phyloP scores from a whole-genome alignment of 2,113 vertebrate genomes.

The Baryphthengus martii region DNA sequence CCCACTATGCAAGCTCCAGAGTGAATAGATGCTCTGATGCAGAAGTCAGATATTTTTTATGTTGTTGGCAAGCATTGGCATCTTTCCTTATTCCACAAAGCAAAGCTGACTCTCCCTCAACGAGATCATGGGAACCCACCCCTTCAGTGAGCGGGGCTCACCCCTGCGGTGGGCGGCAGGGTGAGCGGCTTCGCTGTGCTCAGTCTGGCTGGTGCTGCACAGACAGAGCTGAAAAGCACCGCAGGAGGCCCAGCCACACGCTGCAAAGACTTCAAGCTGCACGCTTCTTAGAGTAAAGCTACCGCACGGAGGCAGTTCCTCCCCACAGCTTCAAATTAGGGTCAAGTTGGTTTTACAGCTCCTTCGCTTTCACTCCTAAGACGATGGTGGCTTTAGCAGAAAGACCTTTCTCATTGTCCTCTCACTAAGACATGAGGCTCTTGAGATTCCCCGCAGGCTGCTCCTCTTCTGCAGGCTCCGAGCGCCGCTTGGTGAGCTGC shows the following conservation, averaged over 20 bases:
- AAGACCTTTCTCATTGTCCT: not conserved
- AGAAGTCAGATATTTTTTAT: not conserved
- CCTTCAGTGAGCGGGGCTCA: not conserved
- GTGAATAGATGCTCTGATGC: not conserved
- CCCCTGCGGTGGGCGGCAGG: not conserved
- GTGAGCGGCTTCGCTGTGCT: not conserved
- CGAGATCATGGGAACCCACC: not conserved
- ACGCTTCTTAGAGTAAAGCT: not conserved
- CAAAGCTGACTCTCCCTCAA: not conserved
- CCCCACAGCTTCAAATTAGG: not conserved
- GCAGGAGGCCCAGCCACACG: not conserved
- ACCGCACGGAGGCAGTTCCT: not conserved
- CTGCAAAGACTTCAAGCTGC: not conserved
- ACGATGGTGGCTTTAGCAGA: not conserved
- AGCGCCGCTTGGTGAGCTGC: not conserved
- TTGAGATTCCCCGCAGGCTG: accelerated
- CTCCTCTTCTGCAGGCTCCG: not conserved
- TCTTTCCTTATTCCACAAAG: not conserved
- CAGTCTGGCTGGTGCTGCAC: not conserved
- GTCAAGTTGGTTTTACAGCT: not conserved
- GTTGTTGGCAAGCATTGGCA: not conserved
- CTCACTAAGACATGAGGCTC: not conserved
- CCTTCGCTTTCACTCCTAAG: not conserved
- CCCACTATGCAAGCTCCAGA: not conserved
- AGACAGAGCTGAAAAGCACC: conserved; percentile 1